Base-by-base conservation (phyloP, 2,888 invertebrate genomes). In the Sycophila texana region DNA sequence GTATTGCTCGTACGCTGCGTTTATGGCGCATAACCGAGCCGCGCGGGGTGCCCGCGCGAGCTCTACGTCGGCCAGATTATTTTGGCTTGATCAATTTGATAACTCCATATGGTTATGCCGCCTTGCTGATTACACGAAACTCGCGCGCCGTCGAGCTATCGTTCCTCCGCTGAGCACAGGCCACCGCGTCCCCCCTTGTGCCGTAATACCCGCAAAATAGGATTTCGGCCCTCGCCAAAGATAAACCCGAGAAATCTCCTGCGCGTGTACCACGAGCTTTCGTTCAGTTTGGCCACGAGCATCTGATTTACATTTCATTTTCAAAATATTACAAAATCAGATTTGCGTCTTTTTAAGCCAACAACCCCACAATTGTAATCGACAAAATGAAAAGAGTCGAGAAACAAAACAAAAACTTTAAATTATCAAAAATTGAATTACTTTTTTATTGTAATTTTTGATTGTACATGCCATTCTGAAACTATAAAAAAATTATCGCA, bases 11-110 rank as follows among this genome's bases (percentile, higher is more conserved):
- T 89, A 88, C 86, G 82, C 88, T 86, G 88, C 90, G 88, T 90
- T 90, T 90, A 90, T 90, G 89, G 89, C 86, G 86, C 89, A 90
- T 90, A 90, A 90, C 89, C 87, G 87, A 86, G 82, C 83, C 86
- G 85, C 63, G 68, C 39, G 82, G 87, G 86, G 12, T 47, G 26
- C 47, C 68, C 4, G 16, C 65, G 20, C 49, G 18, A 49, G 2
- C 57, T 10, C 63, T 18, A 16, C 66, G 26, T n/a, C 73, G 87
- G 86, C 86, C 87, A 88, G 89, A 90, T 90, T 90, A 90, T 90
- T 90, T 90, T 88, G 86, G 88, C 88, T 87, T 90, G 90, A 90
- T 90, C 90, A 90, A 89, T 90, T 90, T 90, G 89, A 90, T 90
- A 90, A 90, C 89, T 89, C 86, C 85, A 85, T 84, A 85, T 84